Evolutionary conservation across 1,140 invertebrate species (phyloP).

Genomic region (Nasonia vitripennis): DNA sequence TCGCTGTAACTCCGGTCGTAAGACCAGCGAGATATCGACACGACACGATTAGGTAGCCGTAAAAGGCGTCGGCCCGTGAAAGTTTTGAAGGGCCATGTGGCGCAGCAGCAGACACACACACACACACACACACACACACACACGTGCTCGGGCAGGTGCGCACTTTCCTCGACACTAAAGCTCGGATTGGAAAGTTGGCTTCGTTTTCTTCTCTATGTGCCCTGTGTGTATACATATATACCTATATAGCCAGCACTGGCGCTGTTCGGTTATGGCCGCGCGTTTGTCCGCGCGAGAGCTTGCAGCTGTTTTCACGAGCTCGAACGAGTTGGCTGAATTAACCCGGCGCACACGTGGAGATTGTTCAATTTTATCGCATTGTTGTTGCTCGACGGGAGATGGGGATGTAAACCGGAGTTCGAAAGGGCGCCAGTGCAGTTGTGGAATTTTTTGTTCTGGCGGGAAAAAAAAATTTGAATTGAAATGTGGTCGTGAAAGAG

Average conservation of each 20-base stretch:
- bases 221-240: too few species aligned
- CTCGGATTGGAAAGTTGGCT: conserved; percentile 44
- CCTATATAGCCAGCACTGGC: background rate
- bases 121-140: too few species aligned
- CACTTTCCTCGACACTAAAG: conserved; percentile 17
- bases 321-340: background rate
- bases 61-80: background rate
- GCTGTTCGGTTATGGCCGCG: background rate
- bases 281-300: background rate
- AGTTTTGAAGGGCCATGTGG: conserved; percentile 12
- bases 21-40: background rate
- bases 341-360: background rate
- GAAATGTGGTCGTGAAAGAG: too few species aligned
- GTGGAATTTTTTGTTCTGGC: background rate
- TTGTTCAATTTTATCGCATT: background rate
- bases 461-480: background rate
- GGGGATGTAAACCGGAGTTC: background rate
- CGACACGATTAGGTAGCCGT: background rate
- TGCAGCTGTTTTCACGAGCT: background rate
- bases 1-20: background rate
- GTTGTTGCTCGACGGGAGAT: background rate
- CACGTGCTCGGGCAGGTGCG: background rate
- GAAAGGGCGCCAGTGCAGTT: background rate
- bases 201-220: conserved; percentile 10
- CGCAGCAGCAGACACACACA: background rate